Evolutionary conservation across 2,888 invertebrate species (phyloP).

Genomic region (Caenorhabditis wallacei): DNA sequence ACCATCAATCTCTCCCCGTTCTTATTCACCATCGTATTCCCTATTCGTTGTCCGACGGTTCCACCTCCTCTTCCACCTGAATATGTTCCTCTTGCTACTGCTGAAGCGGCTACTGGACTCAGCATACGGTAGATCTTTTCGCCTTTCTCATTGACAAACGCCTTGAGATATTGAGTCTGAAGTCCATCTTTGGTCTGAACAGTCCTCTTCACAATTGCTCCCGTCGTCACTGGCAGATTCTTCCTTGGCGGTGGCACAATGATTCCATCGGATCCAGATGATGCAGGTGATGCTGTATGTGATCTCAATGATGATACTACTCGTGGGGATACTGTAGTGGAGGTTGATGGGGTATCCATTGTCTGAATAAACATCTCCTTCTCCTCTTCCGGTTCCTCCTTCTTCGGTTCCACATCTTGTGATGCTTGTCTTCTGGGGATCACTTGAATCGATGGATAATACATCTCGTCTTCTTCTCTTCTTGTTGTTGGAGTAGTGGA

Average conservation of each 20-base stretch:
- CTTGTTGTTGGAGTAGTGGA: neutral
- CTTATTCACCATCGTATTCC: conserved; percentile 36
- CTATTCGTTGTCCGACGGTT: neutral
- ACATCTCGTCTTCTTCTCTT: neutral
- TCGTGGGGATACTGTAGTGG: conserved; percentile 33
- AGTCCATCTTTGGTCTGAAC: conserved; percentile 68
- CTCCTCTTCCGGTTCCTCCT: conserved; percentile 7
- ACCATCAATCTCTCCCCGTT: conserved; percentile 51
- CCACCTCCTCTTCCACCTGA: neutral
- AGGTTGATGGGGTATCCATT: conserved; percentile 33
- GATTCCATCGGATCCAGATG: conserved; percentile 30
- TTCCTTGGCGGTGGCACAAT: conserved; percentile 18
- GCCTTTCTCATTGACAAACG: conserved; percentile 60
- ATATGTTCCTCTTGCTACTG: conserved; percentile 5
- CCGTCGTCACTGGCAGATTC: conserved; percentile 21
- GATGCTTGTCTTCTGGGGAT: conserved; percentile 39
- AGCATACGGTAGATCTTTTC: conserved; percentile 48
- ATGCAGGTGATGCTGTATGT: conserved; percentile 56
- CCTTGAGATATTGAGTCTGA: conserved; percentile 63
- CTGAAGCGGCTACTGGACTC: conserved; percentile 24
- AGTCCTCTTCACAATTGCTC: conserved; percentile 61
- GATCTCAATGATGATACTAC: conserved; percentile 2
- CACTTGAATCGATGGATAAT: conserved; percentile 28
- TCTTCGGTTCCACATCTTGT: neutral
- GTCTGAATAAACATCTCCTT: conserved; percentile 36